A percentile compares a stretch with the other conserved stretches of the same genome.
Evolutionary conservation across 2,888 invertebrate species (phyloP).

Genomic region (Mechanitis mazaeus): DNA sequence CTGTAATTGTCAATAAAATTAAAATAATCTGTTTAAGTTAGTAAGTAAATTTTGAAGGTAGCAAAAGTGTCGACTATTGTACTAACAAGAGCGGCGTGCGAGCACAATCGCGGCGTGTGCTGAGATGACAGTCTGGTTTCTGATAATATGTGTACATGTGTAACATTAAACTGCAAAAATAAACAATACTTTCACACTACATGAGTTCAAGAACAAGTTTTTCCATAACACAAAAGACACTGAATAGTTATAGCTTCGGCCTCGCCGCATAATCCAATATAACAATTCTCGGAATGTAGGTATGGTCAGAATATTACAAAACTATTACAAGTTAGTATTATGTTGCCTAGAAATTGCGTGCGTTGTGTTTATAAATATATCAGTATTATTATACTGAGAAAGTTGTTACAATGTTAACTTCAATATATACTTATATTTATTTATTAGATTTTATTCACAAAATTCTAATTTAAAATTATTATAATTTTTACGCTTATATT

Average conservation of each 20-base stretch:
- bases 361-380: neutral
- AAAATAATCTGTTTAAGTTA: no score
- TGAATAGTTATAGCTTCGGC: conserved; percentile 77
- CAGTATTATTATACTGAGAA: neutral
- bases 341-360: conserved; percentile 4
- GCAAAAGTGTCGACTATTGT: conserved; percentile 49
- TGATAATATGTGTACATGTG: conserved; percentile 77
- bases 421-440: no score
- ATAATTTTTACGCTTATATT: no score
- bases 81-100: conserved; percentile 51
- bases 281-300: conserved; percentile 74
- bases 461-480: no score
- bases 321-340: conserved; percentile 21
- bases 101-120: conserved; percentile 43
- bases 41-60: no score
- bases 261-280: conserved; percentile 76
- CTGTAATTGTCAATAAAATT: no score
- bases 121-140: conserved; percentile 61
- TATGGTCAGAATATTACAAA: conserved; percentile 54
- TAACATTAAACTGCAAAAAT: conserved; percentile 77
- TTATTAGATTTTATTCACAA: no score
- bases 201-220: conserved; percentile 77
- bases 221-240: conserved; percentile 78
- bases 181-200: conserved; percentile 76
- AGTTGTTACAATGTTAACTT: no score